A percentile compares a stretch with the other conserved stretches of the same genome.
phyloP scores from a whole-genome alignment of 1,140 invertebrate genomes.

The Octopus bimaculoides region DNA sequence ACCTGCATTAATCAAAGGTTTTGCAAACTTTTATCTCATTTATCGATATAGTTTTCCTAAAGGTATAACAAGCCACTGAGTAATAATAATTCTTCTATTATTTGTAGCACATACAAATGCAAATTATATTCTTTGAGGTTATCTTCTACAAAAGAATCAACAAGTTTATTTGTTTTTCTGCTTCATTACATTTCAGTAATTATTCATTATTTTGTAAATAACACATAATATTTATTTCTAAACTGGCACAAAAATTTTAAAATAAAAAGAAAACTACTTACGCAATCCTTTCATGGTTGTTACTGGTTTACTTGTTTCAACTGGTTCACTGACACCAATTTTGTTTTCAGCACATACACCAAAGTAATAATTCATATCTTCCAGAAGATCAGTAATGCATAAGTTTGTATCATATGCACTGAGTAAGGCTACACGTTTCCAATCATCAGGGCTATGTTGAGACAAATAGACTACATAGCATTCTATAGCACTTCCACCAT shows the following conservation, averaged over 20 bases:
- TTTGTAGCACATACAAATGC: too few relatives aligned
- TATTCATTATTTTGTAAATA: slow-evolving; percentile 1
- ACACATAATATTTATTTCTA: slow-evolving; percentile 68
- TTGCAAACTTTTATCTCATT: too few relatives aligned
- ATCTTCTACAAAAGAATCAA: too few relatives aligned
- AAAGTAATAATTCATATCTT: slow-evolving; percentile 93
- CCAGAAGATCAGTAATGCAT: slow-evolving; percentile 72
- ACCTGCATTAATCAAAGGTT: too few relatives aligned
- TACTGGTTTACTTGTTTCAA: slow-evolving; percentile 78
- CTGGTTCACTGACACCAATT: slow-evolving; percentile 80
- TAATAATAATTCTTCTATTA: too few relatives aligned
- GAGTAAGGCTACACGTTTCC: slow-evolving; percentile 37
- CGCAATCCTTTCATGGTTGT: slow-evolving; percentile 61
- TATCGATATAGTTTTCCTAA: too few relatives aligned
- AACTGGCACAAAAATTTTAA: slow-evolving; percentile 57
- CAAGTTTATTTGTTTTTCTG: too few relatives aligned
- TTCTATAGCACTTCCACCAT: slow-evolving; percentile 85
- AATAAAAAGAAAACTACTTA: slow-evolving; percentile 22
- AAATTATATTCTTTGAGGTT: too few relatives aligned
- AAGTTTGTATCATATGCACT: slow-evolving; percentile 52
- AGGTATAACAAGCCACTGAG: too few relatives aligned
- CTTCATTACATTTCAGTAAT: too few relatives aligned
- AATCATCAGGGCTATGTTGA: slow-evolving; percentile 34
- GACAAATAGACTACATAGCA: slow-evolving; percentile 51
- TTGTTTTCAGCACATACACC: slow-evolving; percentile 76